Evolutionary conservation across 2,797 vertebrate species (phyloP).

Genomic region (Enteromius argenteus): DNA sequence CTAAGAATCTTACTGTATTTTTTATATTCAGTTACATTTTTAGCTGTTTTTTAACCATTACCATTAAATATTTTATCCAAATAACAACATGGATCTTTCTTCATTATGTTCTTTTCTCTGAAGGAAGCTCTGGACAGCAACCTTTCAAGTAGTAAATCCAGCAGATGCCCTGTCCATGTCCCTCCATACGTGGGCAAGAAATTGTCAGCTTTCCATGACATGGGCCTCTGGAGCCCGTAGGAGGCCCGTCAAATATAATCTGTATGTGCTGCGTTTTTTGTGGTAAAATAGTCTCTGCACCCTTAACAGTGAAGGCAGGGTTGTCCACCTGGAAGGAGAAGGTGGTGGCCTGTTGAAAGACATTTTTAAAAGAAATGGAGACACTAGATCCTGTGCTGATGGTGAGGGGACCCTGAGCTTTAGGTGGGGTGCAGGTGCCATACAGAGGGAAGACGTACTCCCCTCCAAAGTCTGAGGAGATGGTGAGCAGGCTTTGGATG

Average conservation of each 20-base stretch:
- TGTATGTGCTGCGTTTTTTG: constrained; percentile 79
- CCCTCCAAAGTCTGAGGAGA: constrained; percentile 76
- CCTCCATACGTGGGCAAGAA: constrained; percentile 72
- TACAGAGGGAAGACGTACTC: constrained; percentile 84
- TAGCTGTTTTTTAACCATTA: not conserved
- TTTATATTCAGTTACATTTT: not conserved
- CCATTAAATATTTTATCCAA: not conserved
- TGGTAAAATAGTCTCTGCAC: constrained; percentile 69
- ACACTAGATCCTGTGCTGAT: constrained; percentile 74
- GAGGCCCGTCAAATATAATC: constrained; percentile 76
- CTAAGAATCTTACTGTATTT: not conserved
- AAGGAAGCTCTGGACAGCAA: constrained; percentile 60
- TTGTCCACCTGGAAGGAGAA: constrained; percentile 84
- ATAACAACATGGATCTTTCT: not conserved
- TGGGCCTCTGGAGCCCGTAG: constrained; percentile 51
- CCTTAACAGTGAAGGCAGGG: constrained; percentile 79
- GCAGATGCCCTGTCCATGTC: constrained; percentile 65
- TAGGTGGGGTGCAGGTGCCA: constrained; percentile 79
- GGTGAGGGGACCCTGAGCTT: constrained; percentile 84
- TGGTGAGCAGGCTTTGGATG: constrained; percentile 73
- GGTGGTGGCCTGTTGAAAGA: constrained; percentile 78
- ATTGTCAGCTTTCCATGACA: constrained; percentile 80
- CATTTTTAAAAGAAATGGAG: constrained; percentile 87
- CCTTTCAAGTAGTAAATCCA: constrained; percentile 89
- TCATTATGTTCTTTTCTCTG: constrained; percentile 53